Evolutionary conservation across 2,888 invertebrate species (phyloP).

Genomic region (Odontocolon sp.): DNA sequence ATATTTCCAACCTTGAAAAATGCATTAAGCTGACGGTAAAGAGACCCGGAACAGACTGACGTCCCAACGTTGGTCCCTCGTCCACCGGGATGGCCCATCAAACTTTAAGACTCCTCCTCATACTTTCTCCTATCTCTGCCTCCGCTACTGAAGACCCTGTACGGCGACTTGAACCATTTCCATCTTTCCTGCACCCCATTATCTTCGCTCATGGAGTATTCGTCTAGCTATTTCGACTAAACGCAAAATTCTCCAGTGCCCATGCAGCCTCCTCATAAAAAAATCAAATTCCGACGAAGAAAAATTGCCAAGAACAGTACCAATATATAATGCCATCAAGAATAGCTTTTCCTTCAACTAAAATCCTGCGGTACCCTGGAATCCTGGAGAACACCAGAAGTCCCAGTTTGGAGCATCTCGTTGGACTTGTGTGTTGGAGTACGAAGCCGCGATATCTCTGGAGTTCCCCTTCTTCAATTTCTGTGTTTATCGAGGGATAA

Average conservation of each 20-base stretch:
- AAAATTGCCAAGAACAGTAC: background rate
- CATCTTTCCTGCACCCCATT: background rate
- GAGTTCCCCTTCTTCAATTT: conserved; percentile 23
- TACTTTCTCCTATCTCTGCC: background rate
- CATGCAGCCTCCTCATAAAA: background rate
- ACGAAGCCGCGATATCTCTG: background rate
- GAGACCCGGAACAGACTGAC: conserved; percentile 59
- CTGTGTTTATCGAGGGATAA: conserved; percentile 51
- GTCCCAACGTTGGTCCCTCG: conserved; percentile 46
- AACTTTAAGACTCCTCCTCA: conserved; percentile 64
- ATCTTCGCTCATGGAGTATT: background rate
- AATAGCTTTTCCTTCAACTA: too few relatives aligned
- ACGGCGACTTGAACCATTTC: background rate
- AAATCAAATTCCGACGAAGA: conserved; percentile 2
- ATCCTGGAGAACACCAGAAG: background rate
- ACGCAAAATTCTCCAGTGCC: background rate
- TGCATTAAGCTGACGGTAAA: conserved; percentile 67
- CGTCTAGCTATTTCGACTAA: background rate
- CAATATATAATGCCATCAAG: too few relatives aligned
- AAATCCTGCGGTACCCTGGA: background rate
- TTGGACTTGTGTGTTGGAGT: background rate
- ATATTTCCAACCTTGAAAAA: conserved; percentile 68
- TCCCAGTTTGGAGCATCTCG: too few relatives aligned
- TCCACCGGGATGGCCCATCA: conserved; percentile 63
- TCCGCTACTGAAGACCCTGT: background rate